Evolutionary conservation across 2,113 vertebrate species (phyloP), one percentile per base, ranked within the genome.

Genomic region (Bostrychus sinensis): DNA sequence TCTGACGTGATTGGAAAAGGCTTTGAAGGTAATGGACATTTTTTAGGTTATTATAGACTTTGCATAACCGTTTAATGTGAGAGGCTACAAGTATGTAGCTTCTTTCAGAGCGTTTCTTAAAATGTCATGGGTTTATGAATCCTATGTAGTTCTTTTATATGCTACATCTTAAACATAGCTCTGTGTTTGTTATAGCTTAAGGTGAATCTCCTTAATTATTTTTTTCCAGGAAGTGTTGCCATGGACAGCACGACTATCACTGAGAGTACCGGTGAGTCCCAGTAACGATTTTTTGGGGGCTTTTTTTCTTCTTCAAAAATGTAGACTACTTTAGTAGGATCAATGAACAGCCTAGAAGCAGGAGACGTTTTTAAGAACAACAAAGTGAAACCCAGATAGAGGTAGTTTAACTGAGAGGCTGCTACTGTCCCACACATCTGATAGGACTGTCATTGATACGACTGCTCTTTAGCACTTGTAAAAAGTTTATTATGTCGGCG

Each of bases 221-320:
- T 26, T 1, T 61, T 28, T 69, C 10, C 66, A 86, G 84, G 61
- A 53, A 68, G 25, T 19, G 68, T 72, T 57, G 64, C 77, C 26
- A 62, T 25, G 32, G 56, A 62, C 81, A 78, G 37, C 58, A 23
- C 1, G 25, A 56, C 64, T 14, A 20, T 25, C 14, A 67, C 66
- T 7, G 63, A 75, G 54, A 65, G 37, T 1, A 23, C 45, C 16
- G 73, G 80, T 86, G 65, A 84, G 80, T 64, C 4, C n/a, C n/a
- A n/a, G n/a, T n/a, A n/a, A n/a, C n/a, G n/a, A n/a, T n/a, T n/a
- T n/a, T n/a, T n/a, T n/a, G n/a, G n/a, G n/a, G n/a, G n/a, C n/a
- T n/a, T n/a, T n/a, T n/a, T n/a, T n/a, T n/a, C n/a, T 19, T 36
- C 0, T 17, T 23, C 28, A 19, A 17, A n/a, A 42, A 22, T 9